Conservation (phyloP, 2,888 invertebrate species). For the Theodoxus fluviatilis region DNA sequence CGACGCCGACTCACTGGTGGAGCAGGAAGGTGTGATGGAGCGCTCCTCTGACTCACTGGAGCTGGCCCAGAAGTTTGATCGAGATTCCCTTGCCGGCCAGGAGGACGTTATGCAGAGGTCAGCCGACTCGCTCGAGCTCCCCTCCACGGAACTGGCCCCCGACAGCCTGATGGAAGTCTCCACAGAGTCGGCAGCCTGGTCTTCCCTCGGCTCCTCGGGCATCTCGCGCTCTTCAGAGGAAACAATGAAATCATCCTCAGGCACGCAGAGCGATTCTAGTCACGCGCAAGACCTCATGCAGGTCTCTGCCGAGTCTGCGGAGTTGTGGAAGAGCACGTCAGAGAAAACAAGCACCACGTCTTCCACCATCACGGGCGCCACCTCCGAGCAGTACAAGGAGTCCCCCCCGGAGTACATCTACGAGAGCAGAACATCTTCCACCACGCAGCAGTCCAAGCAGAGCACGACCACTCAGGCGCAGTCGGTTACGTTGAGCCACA, state of each 20-base stretch:
- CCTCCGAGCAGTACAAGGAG: no score
- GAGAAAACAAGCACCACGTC: conserved; percentile 22
- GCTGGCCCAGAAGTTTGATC: conserved; percentile 39
- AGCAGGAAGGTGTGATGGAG: conserved; percentile 38
- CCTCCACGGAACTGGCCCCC: conserved; percentile 28
- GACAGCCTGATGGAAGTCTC: conserved; percentile 37
- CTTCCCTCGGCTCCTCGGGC: no score
- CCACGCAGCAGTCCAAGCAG: conserved; percentile 29
- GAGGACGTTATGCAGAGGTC: conserved; percentile 49
- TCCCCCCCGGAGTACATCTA: no score
- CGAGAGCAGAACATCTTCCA: no score
- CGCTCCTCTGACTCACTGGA: conserved; percentile 48
- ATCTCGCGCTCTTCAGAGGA: conserved; percentile 57
- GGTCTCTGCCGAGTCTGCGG: conserved; percentile 61
- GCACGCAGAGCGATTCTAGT: conserved; percentile 48
- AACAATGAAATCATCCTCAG: conserved; percentile 49
- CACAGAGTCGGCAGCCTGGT: conserved; percentile 40
- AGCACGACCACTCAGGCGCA: conserved; percentile 34
- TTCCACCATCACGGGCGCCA: not conserved
- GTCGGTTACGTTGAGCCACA: no score
- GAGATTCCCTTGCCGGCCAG: conserved; percentile 39
- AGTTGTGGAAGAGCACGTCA: conserved; percentile 28
- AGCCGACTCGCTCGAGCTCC: conserved; percentile 48
- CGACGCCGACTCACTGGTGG: conserved; percentile 39
- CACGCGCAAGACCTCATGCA: conserved; percentile 56